phyloP scores from a whole-genome alignment of 2,797 vertebrate genomes.

The Bovichtus variegatus region DNA sequence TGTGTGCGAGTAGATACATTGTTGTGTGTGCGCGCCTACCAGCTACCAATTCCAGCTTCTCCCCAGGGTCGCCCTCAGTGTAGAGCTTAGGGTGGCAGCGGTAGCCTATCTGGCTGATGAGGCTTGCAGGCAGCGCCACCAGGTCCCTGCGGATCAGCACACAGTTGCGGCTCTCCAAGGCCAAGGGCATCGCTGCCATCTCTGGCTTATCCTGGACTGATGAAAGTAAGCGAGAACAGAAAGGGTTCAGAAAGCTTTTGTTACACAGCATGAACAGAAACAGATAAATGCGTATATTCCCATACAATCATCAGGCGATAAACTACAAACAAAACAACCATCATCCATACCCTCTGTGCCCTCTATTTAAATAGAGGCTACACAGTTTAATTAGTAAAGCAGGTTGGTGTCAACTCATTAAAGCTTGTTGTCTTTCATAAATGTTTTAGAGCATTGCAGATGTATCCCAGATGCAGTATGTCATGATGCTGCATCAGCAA shows the following conservation, averaged over 20 bases:
- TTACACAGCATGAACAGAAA: conserved; percentile 25
- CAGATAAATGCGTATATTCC: not conserved
- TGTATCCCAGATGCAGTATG: conserved; percentile 72
- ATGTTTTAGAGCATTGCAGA: conserved; percentile 74
- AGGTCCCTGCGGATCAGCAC: conserved; percentile 97
- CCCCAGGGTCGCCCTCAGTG: conserved; percentile 97
- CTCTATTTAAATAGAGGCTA: conserved; percentile 16
- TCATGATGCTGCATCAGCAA: conserved; percentile 67
- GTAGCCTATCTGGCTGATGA: conserved; percentile 99
- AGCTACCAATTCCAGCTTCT: conserved; percentile 97
- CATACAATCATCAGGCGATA: not conserved
- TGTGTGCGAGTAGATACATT: not conserved
- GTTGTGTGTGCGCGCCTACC: conserved; percentile 81
- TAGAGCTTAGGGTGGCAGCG: conserved; percentile 99
- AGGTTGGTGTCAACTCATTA: conserved; percentile 56
- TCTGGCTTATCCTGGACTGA: conserved; percentile 93
- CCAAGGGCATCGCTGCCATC: conserved; percentile 87
- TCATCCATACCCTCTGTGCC: not conserved
- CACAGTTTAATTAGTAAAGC: conserved; percentile 37
- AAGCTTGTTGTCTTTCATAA: conserved; percentile 68
- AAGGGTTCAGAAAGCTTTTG: conserved; percentile 14
- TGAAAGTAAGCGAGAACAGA: conserved; percentile 23
- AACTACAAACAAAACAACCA: conserved; percentile 4
- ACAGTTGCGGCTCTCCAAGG: conserved; percentile 94
- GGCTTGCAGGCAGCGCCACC: conserved; percentile 96